phyloP scores from a whole-genome alignment of 2,113 vertebrate genomes.

The Ceratotherium simum region DNA sequence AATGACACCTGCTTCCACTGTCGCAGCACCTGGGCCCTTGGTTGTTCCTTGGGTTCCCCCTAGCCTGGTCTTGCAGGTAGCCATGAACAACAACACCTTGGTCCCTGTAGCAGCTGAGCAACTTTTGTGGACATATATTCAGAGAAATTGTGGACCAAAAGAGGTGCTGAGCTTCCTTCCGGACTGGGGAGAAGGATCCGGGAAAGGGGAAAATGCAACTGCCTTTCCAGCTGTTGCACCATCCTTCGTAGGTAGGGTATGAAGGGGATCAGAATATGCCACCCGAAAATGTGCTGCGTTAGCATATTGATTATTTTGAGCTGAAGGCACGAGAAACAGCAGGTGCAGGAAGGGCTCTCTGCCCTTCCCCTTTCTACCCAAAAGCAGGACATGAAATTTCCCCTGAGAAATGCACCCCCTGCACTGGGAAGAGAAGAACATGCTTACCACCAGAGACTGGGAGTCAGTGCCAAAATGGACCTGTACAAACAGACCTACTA shows the following conservation, averaged over 20 bases:
- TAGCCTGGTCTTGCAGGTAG: neutral
- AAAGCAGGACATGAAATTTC: neutral
- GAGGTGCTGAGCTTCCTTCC: neutral
- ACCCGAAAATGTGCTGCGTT: neutral
- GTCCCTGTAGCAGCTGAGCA: neutral
- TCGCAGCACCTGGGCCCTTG: neutral
- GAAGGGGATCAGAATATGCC: neutral
- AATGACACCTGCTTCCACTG: conserved; percentile 55
- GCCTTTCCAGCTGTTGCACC: neutral
- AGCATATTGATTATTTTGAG: neutral
- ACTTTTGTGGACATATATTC: neutral
- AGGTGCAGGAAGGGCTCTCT: neutral
- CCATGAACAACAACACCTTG: neutral
- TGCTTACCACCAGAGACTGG: neutral
- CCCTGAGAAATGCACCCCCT: neutral
- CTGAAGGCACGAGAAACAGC: neutral
- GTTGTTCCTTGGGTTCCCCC: neutral
- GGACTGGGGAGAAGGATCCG: neutral
- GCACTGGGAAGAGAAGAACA: neutral
- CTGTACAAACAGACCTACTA: neutral
- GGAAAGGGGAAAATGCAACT: neutral
- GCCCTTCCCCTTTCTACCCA: neutral
- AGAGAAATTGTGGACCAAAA: neutral
- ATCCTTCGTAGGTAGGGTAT: neutral
- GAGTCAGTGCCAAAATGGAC: neutral